Evolutionary conservation across 1,140 invertebrate genomes (phyloP).

Genomic region (Atopsyche davidsoni): DNA sequence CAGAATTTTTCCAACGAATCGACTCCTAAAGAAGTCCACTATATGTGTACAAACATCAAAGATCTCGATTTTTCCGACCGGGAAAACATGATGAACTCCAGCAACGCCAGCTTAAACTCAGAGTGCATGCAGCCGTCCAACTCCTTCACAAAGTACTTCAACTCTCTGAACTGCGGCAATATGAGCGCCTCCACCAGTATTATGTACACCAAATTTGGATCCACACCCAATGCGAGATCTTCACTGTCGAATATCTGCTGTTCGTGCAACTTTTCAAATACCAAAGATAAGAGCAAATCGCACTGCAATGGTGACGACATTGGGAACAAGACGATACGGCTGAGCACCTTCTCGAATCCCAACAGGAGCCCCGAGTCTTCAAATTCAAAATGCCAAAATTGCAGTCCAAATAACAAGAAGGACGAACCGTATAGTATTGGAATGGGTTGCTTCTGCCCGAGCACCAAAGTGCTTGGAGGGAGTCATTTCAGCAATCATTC

Average conservation of each 20-base stretch:
- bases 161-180: constrained; percentile 47
- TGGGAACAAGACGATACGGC: constrained; percentile 5
- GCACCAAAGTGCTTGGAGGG: constrained; percentile 16
- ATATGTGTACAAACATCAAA: constrained; percentile 44
- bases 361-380: constrained; percentile 31
- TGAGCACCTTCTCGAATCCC: constrained; percentile 18
- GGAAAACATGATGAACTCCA: constrained; percentile 16
- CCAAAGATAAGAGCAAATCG: neutral
- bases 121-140: constrained; percentile 16
- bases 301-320: constrained; percentile 7
- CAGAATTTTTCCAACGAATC: constrained; percentile 6
- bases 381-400: constrained; percentile 37
- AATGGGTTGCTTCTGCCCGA: constrained; percentile 39
- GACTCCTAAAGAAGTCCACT: constrained; percentile 41
- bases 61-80: constrained; percentile 32
- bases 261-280: constrained; percentile 28
- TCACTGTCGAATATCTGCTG: constrained; percentile 31
- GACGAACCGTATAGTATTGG: constrained; percentile 40
- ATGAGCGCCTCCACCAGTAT: constrained; percentile 37
- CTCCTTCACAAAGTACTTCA: constrained; percentile 48
- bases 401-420: constrained; percentile 34
- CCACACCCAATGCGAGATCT: constrained; percentile 23
- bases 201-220: constrained; percentile 40
- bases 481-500: neutral
- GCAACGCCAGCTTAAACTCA: constrained; percentile 22